These are phyloP conservation scores for Chaetogeoica ovagalla DNA, from an alignment of 2,888 invertebrate species.

Conservation along the genomic window DNA sequence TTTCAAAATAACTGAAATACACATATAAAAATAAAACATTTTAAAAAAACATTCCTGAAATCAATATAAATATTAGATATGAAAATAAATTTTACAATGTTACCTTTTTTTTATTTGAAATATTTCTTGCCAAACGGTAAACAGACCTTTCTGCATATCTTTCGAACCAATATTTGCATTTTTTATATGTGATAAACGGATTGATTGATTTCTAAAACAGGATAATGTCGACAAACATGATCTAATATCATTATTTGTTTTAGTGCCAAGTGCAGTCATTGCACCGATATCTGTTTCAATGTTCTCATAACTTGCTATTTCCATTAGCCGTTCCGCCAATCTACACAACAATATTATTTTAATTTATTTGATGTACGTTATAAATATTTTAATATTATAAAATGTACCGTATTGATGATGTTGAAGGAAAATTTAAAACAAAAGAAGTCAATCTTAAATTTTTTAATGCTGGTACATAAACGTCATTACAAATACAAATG, in stretches of 20 bases:
- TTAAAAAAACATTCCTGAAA: neutral
- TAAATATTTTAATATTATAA: neutral
- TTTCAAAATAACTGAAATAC: conserved; percentile 30
- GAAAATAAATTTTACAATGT: neutral
- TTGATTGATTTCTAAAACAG: conserved; percentile 64
- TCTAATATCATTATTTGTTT: conserved; percentile 86
- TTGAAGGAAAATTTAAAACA: conserved; percentile 69
- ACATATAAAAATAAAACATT: neutral
- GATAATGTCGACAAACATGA: conserved; percentile 89
- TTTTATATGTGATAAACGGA: conserved; percentile 65
- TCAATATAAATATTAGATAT: neutral
- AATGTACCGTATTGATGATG: conserved; percentile 60
- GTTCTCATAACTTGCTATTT: conserved; percentile 71
- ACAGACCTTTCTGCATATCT: conserved; percentile 81
- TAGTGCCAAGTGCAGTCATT: conserved; percentile 76
- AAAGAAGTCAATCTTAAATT: conserved; percentile 77
- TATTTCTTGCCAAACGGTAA: conserved; percentile 81
- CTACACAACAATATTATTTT: conserved; percentile 52
- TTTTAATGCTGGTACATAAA: conserved; percentile 84
- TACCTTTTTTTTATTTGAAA: conserved; percentile 65
- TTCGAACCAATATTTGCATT: conserved; percentile 79
- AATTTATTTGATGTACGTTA: neutral
- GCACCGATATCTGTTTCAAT: conserved; percentile 72
- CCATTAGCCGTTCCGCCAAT: conserved; percentile 67
- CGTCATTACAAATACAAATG: conserved; percentile 96